phyloP scores from a whole-genome alignment of 2,888 invertebrate genomes.

The Lochmaea crataegi region DNA sequence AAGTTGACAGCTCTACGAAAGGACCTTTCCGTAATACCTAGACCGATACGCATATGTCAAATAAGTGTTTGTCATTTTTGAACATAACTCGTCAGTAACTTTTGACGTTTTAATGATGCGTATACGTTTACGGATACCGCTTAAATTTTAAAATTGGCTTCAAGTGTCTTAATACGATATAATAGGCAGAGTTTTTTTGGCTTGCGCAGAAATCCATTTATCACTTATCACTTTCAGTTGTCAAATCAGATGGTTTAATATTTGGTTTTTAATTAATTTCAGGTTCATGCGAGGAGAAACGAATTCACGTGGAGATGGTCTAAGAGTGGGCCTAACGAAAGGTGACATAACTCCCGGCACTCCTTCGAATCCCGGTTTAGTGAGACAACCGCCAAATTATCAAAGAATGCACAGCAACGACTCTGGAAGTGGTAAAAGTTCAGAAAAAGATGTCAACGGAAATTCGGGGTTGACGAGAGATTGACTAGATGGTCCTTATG shows the following conservation, averaged over 20 bases:
- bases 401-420: conserved; percentile 91
- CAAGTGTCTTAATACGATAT: too few relatives aligned
- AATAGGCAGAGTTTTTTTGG: too few relatives aligned
- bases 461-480: conserved; percentile 65
- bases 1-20: too few relatives aligned
- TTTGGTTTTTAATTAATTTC: conserved; percentile 49
- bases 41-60: too few relatives aligned
- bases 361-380: conserved; percentile 76
- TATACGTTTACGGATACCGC: too few relatives aligned
- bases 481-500: conserved; percentile 84
- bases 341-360: conserved; percentile 78
- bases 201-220: too few relatives aligned
- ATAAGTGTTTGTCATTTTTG: too few relatives aligned
- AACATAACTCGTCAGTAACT: too few relatives aligned
- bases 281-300: conserved; percentile 93
- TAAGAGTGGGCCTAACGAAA: conserved; percentile 66
- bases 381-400: conserved; percentile 78
- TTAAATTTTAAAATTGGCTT: too few relatives aligned
- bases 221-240: too few relatives aligned
- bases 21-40: too few relatives aligned
- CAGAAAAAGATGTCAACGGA: conserved; percentile 76
- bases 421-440: conserved; percentile 74
- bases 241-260: not conserved
- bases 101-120: too few relatives aligned
- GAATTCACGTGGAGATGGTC: conserved; percentile 66